Evolutionary conservation across 2,113 vertebrate species (phyloP).

Genomic region (Collichthys lucidus): DNA sequence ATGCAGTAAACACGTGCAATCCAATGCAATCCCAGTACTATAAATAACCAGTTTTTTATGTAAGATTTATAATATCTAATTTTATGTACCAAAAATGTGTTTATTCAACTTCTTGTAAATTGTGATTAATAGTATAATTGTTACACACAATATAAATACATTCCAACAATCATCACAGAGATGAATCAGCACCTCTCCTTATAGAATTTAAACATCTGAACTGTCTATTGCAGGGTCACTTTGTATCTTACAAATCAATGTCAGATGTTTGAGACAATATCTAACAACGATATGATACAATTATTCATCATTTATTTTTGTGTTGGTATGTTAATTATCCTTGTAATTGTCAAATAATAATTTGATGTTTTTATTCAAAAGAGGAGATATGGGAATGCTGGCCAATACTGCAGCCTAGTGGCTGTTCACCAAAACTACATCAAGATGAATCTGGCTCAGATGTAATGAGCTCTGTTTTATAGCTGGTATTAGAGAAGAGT

Average conservation of each 20-base stretch:
- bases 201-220: not conserved
- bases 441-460: constrained; percentile 12
- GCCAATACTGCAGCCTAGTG: constrained; percentile 65
- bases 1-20: not conserved
- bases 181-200: not conserved
- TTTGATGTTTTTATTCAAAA: constrained; percentile 21
- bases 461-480: constrained; percentile 12
- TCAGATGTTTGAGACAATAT: not conserved
- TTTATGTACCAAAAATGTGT: not conserved
- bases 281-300: not conserved
- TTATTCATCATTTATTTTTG: not conserved
- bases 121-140: not conserved
- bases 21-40: not conserved
- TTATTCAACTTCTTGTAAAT: not conserved
- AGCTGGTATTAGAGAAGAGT: constrained; percentile 1
- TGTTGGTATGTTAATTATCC: not conserved
- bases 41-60: not conserved
- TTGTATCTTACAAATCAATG: not conserved
- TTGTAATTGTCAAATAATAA: not conserved
- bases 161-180: not conserved
- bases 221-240: not conserved
- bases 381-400: not conserved
- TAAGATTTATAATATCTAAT: not conserved
- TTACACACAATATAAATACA: not conserved
- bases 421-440: constrained; percentile 31